Evolutionary conservation across 1,140 invertebrate genomes (phyloP), one percentile per base, ranked within the genome.

Genomic region (Oncopodura yosiiana): DNA sequence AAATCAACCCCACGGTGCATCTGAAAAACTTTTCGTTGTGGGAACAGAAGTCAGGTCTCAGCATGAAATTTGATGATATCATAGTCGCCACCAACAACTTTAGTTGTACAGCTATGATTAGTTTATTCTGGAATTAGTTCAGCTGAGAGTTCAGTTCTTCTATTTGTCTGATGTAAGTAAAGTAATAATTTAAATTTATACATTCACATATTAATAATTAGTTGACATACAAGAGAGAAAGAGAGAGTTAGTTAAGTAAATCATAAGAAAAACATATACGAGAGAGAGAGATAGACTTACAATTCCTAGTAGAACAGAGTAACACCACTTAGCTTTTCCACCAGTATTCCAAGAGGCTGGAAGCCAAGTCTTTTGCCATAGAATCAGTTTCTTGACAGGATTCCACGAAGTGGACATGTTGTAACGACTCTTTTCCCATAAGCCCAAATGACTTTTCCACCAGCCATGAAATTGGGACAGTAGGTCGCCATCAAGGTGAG

Each of bases 351-450:
- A 8, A 49, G n/a, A 11, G 8, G 23, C 18, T 27, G 8, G 16
- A 24, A 43, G 24, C 37, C n/a, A 53, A 5, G 53, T 41, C 16
- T 46, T 16, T 37, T 60, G 58, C 52, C 58, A 60, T n/a, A 60
- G 27, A 18, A 49, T 34, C 23, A 55, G 38, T 16, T 52, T 26
- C 24, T 49, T 54, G 1, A 60, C 29, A 12, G 42, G 36, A 24
- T 46, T 45, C 52, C 46, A 54, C 11, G n/a, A 29, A 19, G 16
- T 26, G 19, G 32, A 45, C 8, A 36, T 6, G 3, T 27, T 19
- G 19, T n/a, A n/a, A 21, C 54, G 29, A 3, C 46, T 43, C 8
- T 18, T 23, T 19, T 9, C 44, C 58, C 53, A 56, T 32, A 52
- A 34, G 24, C 49, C 48, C 14, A 60, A 26, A 30, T 56, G 29